Percentiles rank a stretch among this genome's conserved stretches.
Conservation (phyloP, 37 sponge, comb jelly and placozoan genomes). For the Beroe forskalii region DNA sequence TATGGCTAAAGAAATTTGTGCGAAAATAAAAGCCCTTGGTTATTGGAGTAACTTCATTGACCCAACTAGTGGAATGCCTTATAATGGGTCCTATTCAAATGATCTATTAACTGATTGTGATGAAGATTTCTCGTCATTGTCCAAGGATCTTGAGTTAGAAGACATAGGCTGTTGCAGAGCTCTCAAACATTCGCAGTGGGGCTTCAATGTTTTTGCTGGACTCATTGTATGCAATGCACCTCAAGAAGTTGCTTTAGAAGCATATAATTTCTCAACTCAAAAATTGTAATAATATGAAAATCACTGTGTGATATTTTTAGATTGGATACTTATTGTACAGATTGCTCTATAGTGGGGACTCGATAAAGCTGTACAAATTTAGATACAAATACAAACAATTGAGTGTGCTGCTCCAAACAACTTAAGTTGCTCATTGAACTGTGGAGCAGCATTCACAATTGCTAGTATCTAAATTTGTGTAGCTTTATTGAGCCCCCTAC, state of each 20-base stretch:
- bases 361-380: no score
- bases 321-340: no score
- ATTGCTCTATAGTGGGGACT: no score
- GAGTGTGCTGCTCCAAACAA: no score
- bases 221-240: conserved; percentile 13
- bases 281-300: not conserved
- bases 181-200: conserved; percentile 37
- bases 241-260: not conserved
- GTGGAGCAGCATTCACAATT: no score
- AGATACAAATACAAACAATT: no score
- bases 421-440: no score
- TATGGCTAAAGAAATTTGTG: not conserved
- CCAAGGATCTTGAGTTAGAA: not conserved
- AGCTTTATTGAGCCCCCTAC: no score
- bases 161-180: conserved; percentile 52
- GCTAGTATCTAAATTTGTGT: no score
- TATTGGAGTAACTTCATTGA: conserved; percentile 52
- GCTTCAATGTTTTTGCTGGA: conserved; percentile 45
- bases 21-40: not conserved
- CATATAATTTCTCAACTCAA: not conserved
- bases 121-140: conserved; percentile 2
- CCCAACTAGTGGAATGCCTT: conserved; percentile 48
- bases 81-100: not conserved
- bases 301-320: no score
- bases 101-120: conserved; percentile 50